Evolutionary conservation across 2,888 invertebrate species (phyloP).

Genomic region (Ectemnius cavifrons): DNA sequence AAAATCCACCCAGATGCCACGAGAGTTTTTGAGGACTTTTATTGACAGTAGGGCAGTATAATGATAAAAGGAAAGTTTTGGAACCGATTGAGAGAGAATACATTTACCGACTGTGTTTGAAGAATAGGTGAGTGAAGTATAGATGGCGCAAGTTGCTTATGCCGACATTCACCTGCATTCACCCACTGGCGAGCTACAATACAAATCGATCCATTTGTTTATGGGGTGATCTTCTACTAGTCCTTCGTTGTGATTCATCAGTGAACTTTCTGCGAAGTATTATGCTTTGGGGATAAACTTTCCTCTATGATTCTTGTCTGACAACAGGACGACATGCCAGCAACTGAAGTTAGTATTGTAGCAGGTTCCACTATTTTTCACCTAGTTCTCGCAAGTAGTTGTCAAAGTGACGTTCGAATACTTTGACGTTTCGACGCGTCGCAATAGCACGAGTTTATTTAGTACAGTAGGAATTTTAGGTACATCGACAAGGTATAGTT

Average conservation of each 20-base stretch:
- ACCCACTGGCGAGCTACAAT: slow-evolving; percentile 19
- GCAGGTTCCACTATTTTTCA: not conserved
- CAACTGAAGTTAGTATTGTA: slow-evolving; percentile 63
- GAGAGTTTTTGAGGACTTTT: no score
- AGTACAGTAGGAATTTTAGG: not conserved
- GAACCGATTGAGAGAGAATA: not conserved
- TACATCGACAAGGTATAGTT: no score
- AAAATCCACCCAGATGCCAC: no score
- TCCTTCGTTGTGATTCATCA: slow-evolving; percentile 26
- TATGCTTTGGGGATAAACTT: slow-evolving; percentile 51
- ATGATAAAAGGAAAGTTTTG: not conserved
- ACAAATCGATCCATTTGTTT: slow-evolving; percentile 69
- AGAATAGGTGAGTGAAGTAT: not conserved
- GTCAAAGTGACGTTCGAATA: slow-evolving; percentile 4
- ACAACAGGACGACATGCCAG: slow-evolving; percentile 60
- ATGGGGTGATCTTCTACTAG: slow-evolving; percentile 64
- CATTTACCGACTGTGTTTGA: slow-evolving; percentile 8
- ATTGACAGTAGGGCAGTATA: no score
- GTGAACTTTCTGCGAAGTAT: slow-evolving; percentile 40
- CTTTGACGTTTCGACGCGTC: slow-evolving; percentile 42
- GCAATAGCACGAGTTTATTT: not conserved
- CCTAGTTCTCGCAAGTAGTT: not conserved
- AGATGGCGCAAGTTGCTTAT: slow-evolving; percentile 29
- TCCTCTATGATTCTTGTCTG: slow-evolving; percentile 33
- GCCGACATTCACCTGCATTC: slow-evolving; percentile 23